Conservation (phyloP, 2,797 vertebrate species). For the Pyrocephalus nanus region DNA sequence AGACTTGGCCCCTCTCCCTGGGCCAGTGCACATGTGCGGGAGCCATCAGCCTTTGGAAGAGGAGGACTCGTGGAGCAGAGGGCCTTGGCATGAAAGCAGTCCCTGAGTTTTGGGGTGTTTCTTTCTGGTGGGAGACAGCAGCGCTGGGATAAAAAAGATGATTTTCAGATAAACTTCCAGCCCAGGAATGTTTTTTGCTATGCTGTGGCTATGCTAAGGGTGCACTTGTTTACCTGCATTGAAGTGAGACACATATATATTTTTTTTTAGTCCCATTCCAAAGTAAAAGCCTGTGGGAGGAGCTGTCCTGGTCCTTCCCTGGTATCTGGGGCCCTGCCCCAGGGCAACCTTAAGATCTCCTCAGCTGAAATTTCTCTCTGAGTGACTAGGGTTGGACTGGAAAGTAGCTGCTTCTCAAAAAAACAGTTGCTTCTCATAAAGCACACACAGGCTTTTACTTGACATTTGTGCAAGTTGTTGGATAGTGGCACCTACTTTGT, state of each 20-base stretch:
- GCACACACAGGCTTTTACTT: not conserved
- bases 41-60: not conserved
- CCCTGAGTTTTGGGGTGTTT: not conserved
- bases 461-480: not conserved
- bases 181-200: not conserved
- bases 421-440: not conserved
- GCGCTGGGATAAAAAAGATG: fast-evolving
- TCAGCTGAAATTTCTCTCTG: not conserved
- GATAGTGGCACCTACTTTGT: fast-evolving
- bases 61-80: not conserved
- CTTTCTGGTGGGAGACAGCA: not conserved
- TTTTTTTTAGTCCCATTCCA: not conserved
- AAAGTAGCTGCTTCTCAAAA: not conserved
- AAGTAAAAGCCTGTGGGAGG: not conserved
- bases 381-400: not conserved
- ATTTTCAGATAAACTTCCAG: not conserved
- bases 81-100: not conserved
- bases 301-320: not conserved
- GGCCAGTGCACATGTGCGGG: not conserved
- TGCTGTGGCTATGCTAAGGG: not conserved
- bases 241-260: not conserved
- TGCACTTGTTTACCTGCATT: not conserved
- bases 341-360: not conserved
- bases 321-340: not conserved
- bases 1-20: not conserved